Percentiles rank a stretch among this genome's conserved stretches.
These are phyloP conservation scores for Oreocharis arfaki DNA, from an alignment of 2,113 vertebrate genomes.

Conservation along the genomic window DNA sequence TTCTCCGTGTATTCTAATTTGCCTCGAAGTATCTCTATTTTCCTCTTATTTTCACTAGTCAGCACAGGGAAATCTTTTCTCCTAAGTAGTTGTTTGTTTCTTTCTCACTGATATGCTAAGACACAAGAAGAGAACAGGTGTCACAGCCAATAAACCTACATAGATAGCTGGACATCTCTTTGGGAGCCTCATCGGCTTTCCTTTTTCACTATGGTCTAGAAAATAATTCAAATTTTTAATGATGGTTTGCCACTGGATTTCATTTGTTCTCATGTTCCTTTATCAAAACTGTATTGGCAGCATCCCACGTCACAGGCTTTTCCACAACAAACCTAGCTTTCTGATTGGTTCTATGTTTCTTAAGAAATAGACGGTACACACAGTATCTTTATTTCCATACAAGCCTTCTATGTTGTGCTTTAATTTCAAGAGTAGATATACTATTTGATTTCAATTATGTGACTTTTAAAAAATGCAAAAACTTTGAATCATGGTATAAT, in stretches of 20 bases:
- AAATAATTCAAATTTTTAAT: neutral
- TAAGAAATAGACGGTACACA: neutral
- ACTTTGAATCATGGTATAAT: neutral
- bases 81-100: neutral
- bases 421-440: neutral
- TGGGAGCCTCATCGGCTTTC: neutral
- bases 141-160: fast-evolving
- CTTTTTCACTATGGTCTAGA: neutral
- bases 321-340: neutral
- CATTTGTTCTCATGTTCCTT: neutral
- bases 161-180: neutral
- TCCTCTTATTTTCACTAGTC: neutral
- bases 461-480: neutral
- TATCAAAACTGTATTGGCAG: neutral
- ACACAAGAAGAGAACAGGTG: neutral
- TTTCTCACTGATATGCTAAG: neutral
- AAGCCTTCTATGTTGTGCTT: neutral
- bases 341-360: neutral
- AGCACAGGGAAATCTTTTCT: neutral
- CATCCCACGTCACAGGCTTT: neutral
- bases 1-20: neutral
- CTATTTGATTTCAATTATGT: neutral
- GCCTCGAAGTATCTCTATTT: neutral
- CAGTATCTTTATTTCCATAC: neutral
- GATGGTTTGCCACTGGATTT: neutral